A percentile compares a stretch with the other conserved stretches of the same genome.
phyloP scores from a whole-genome alignment of 1,140 invertebrate genomes.

The Listronotus oregonensis region DNA sequence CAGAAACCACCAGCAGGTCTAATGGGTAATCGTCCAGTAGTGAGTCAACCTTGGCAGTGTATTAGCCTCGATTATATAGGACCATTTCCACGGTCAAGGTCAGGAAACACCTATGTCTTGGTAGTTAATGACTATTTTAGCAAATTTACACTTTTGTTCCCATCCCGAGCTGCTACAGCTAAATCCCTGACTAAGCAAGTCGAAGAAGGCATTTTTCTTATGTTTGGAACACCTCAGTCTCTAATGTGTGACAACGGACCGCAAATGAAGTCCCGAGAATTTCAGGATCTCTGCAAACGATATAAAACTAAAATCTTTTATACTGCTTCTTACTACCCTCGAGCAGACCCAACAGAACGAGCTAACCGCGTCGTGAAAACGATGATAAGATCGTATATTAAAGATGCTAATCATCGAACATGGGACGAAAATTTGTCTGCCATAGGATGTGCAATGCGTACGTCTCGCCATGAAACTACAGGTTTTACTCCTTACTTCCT shows the following conservation, averaged over 20 bases:
- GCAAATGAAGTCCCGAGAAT: constrained; percentile 31
- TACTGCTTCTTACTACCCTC: constrained; percentile 40
- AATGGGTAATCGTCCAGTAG: constrained; percentile 38
- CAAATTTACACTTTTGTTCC: constrained; percentile 40
- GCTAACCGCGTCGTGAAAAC: constrained; percentile 42
- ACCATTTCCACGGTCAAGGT: constrained; percentile 38
- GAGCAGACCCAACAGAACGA: constrained; percentile 41
- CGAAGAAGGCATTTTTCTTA: constrained; percentile 38
- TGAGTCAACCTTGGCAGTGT: constrained; percentile 43
- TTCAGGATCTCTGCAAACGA: constrained; percentile 19
- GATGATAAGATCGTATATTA: constrained; percentile 35
- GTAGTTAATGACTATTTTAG: constrained; percentile 51
- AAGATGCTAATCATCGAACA: constrained; percentile 30
- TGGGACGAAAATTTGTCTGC: constrained; percentile 32
- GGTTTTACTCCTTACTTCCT: constrained; percentile 43
- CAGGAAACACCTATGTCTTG: constrained; percentile 48
- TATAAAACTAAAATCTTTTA: constrained; percentile 30
- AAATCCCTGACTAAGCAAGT: constrained; percentile 24
- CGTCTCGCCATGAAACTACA: constrained; percentile 26
- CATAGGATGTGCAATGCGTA: constrained; percentile 36
- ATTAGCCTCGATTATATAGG: constrained; percentile 50
- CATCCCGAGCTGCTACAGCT: constrained; percentile 24
- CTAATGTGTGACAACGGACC: constrained; percentile 45
- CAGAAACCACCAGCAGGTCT: constrained; percentile 40
- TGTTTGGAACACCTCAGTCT: constrained; percentile 28